phyloP scores from a whole-genome alignment of 1,140 invertebrate species.

The Achroia grisella region DNA sequence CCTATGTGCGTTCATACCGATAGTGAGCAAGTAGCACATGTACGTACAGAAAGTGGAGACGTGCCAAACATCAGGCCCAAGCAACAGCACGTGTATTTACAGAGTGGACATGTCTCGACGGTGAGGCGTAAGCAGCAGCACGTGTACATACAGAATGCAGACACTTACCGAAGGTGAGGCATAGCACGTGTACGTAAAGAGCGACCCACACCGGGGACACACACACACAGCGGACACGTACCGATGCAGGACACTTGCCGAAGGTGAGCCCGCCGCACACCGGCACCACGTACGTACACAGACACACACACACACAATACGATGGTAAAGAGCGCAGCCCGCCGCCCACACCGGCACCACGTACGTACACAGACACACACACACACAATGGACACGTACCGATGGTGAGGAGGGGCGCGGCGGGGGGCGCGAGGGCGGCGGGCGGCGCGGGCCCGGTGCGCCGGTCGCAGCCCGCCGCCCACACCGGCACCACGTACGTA shows the following conservation, averaged over 20 bases:
- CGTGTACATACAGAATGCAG: constrained; percentile 87
- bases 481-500: too few species aligned
- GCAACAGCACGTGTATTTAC: too few species aligned
- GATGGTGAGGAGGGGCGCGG: constrained; percentile 81
- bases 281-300: constrained; percentile 79
- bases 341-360: constrained; percentile 92
- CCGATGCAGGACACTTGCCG: constrained; percentile 84
- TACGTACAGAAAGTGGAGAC: too few species aligned
- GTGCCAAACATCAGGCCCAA: too few species aligned
- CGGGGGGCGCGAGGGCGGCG: constrained; percentile 84
- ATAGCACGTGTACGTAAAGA: constrained; percentile 89
- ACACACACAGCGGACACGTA: constrained; percentile 62
- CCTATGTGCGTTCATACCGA: too few species aligned
- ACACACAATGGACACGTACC: not conserved
- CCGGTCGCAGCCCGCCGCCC: constrained; percentile 86
- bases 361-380: too few species aligned
- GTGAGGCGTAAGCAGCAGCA: constrained; percentile 83
- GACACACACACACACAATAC: constrained; percentile 79
- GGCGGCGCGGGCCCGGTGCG: constrained; percentile 90
- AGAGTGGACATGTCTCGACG: not conserved
- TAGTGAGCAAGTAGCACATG: too few species aligned
- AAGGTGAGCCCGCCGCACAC: constrained; percentile 84
- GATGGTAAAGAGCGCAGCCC: constrained; percentile 80
- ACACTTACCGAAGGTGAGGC: constrained; percentile 91
- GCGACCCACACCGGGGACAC: constrained; percentile 88